Conservation (phyloP, 2,888 invertebrate genomes). For the Onthophagus sagittarius region DNA sequence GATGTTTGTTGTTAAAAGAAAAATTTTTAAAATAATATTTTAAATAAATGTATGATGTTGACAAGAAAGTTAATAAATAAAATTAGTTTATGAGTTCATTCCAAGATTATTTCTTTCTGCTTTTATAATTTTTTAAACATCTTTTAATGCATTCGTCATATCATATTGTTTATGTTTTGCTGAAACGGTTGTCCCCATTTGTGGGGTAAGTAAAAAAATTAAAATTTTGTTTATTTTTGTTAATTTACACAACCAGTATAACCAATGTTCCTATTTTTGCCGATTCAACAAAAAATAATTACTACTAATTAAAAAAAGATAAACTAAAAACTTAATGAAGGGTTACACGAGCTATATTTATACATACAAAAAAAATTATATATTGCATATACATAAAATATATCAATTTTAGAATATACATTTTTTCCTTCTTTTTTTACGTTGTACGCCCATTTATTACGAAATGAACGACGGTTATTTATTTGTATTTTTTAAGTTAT, state of each 20-base stretch:
- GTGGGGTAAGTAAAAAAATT: not conserved
- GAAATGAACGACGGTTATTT: conserved; percentile 23
- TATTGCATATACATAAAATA: conserved; percentile 16
- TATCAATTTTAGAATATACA: conserved; percentile 23
- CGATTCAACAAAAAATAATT: not conserved
- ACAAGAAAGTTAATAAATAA: not conserved
- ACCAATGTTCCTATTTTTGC: conserved; percentile 7
- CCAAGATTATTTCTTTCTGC: not conserved
- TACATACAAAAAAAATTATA: conserved; percentile 14
- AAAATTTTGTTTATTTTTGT: not conserved
- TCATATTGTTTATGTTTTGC: not conserved
- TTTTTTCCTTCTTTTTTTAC: conserved; percentile 23
- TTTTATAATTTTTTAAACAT: not conserved
- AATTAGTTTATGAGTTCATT: not conserved
- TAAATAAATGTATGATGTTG: too few relatives aligned
- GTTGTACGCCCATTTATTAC: not conserved
- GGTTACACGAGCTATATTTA: conserved; percentile 7
- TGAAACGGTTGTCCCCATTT: not conserved
- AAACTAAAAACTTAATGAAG: not conserved
- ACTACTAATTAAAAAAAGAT: not conserved
- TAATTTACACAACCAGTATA: conserved; percentile 7
- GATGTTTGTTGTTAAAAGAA: not conserved
- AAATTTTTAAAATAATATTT: not conserved
- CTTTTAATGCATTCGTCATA: not conserved
- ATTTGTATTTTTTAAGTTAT: conserved; percentile 26